Base-by-base conservation (phyloP, 2,113 vertebrate species). In the Falco punctatus region DNA sequence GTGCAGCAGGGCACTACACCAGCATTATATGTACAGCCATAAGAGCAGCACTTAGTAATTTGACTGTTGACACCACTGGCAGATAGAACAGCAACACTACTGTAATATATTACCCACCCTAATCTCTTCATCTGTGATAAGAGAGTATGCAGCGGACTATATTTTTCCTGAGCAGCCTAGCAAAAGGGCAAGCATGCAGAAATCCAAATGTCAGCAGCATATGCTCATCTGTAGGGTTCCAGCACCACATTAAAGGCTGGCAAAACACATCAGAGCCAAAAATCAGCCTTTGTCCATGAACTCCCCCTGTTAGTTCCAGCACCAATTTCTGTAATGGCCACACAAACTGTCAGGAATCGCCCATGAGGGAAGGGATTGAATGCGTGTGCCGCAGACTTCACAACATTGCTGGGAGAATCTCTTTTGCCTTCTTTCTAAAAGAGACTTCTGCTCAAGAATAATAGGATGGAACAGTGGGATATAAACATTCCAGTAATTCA, bases 301-400 rank as follows among this genome's bases (percentile, higher is more conserved):
- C 38, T 33, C 9, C 42, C 15, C 1, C 0, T 0, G 22, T 2
- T 2, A 7, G 5, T 5, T 33, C 64, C 79, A 77, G 85, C 79
- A 61, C 7, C 3, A 1, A 27, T 28, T 13, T 6, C 55, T 59
- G 38, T 1, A 78, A 38, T 40, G 86, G 75, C 46, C 90, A 27
- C 66, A 14, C 1, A 1, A 30, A 8, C 33, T 22, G 35, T 7
- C 44, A 35, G 38, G 61, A 58, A 19, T 0, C 19, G 24, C 38
- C 27, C 3, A 1, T 0, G 17, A 91, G 20, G 52, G 48, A 32
- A 33, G 35, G 72, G 17, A 57, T 4, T 17, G 69, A 15, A 18
- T 3, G 49, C 11, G 23, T 11, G 10, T 1, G 35, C 71, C 65
- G 81, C 66, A 64, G 48, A 27, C 51, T 42, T 30, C 77, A 44